Conservation (phyloP, 2,888 invertebrate species). For the Synergus laeviventris region DNA sequence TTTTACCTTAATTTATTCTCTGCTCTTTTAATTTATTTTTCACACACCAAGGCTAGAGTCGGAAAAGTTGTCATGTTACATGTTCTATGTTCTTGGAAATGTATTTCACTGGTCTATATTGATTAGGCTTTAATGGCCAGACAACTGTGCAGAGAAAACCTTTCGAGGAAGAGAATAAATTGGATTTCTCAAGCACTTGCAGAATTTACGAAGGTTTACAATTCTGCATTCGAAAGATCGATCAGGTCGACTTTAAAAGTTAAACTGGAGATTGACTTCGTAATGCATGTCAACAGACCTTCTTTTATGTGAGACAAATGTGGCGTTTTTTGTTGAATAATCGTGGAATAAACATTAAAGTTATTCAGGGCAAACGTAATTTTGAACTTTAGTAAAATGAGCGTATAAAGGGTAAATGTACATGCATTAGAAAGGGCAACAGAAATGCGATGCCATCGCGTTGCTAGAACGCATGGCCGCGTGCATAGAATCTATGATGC, state of each 20-base stretch:
- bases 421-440: neutral
- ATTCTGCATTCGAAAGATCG: conserved; percentile 16
- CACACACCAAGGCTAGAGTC: neutral
- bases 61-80: conserved; percentile 13
- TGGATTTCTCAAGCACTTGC: conserved; percentile 21
- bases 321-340: conserved; percentile 12
- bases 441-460: conserved; percentile 31
- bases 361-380: conserved; percentile 24
- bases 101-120: conserved; percentile 27
- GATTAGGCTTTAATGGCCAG: conserved; percentile 33
- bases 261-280: neutral
- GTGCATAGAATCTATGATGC: conserved; percentile 46
- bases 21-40: neutral
- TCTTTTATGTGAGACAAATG: neutral
- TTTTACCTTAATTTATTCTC: neutral
- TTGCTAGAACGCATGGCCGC: conserved; percentile 34
- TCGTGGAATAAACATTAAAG: conserved; percentile 33
- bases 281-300: neutral
- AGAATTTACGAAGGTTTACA: conserved; percentile 16
- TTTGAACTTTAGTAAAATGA: conserved; percentile 23
- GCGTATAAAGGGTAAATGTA: conserved; percentile 22
- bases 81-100: conserved; percentile 12
- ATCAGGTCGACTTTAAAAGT: conserved; percentile 9
- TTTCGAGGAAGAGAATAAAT: conserved; percentile 4
- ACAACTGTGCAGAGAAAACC: conserved; percentile 3